Percentiles rank a stretch among this genome's conserved stretches.
Evolutionary conservation across 2,888 invertebrate species (phyloP).

Genomic region (Diplazon laetatorius): DNA sequence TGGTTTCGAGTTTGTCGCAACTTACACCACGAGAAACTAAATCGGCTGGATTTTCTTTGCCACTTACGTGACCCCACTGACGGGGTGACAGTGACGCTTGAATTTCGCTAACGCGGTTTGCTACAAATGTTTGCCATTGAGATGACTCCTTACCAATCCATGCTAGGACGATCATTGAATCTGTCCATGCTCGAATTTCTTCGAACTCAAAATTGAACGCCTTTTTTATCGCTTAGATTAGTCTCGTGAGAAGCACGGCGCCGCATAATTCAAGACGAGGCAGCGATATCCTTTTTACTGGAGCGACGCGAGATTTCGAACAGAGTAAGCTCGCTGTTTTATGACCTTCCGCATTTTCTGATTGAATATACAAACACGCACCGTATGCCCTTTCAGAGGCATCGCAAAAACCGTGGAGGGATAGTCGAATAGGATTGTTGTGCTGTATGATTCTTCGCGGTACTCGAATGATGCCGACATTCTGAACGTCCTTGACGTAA

Average conservation of each 20-base stretch:
- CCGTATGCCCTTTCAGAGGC: background rate
- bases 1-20: background rate
- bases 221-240: background rate
- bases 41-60: constrained; percentile 8
- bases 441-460: background rate
- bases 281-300: background rate
- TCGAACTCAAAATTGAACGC: background rate
- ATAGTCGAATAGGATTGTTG: background rate
- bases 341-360: background rate
- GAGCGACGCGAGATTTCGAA: background rate
- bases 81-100: background rate
- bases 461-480: background rate
- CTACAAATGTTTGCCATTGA: background rate
- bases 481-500: background rate
- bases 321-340: background rate
- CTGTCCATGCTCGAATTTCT: background rate
- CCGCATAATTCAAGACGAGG: background rate
- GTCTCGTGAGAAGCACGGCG: constrained; percentile 7
- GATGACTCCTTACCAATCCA: background rate
- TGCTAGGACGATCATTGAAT: background rate
- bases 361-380: background rate
- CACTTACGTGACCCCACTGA: background rate
- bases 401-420: background rate
- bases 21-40: constrained; percentile 1
- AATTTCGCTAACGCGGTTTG: constrained; percentile 7